Evolutionary conservation across 2,888 invertebrate species (phyloP).

Genomic region (Hydroisotoma schaefferi): DNA sequence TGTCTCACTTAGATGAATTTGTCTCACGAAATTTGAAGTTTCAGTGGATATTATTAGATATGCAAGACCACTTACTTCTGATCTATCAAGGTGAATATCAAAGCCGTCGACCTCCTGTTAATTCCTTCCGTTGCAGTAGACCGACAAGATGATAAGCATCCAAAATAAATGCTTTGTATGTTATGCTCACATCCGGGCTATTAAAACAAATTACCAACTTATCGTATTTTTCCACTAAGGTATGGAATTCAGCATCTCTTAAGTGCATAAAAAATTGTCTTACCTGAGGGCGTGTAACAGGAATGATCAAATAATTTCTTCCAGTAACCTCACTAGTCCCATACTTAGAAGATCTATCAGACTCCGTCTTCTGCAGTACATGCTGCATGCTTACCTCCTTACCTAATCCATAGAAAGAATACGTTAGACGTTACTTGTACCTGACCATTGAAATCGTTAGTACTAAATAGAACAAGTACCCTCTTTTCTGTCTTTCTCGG

Average conservation of each 20-base stretch:
- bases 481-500: background rate
- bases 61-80: conserved; percentile 5
- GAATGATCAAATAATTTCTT: background rate
- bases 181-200: background rate
- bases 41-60: too few species aligned
- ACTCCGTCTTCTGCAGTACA: background rate
- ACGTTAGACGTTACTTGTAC: too few species aligned
- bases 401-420: background rate
- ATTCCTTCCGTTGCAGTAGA: background rate
- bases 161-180: background rate
- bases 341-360: background rate
- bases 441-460: background rate
- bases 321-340: background rate
- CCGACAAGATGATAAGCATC: conserved; percentile 1
- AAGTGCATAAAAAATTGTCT: background rate
- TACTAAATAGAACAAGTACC: background rate
- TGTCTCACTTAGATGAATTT: background rate
- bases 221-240: too few species aligned
- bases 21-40: too few species aligned
- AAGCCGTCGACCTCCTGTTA: background rate
- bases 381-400: background rate
- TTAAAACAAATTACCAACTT: background rate
- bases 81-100: conserved; percentile 6
- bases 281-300: background rate
- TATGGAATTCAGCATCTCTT: too few species aligned